These are phyloP conservation scores for Ichneumoninae sp. DNA, from an alignment of 2,888 invertebrate genomes.

Conservation along the genomic window DNA sequence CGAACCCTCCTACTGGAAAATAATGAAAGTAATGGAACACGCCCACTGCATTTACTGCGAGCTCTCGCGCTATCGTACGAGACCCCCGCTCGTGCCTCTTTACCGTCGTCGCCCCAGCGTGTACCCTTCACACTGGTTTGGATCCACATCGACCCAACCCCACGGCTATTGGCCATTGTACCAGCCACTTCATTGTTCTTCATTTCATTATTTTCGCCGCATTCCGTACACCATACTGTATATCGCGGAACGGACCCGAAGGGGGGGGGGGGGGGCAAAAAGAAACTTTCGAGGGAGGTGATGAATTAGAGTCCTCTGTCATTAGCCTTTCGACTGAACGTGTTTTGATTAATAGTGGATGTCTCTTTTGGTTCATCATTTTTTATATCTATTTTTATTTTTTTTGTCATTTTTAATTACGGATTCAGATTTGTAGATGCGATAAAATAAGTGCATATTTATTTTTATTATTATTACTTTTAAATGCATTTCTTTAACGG, in stretches of 20 bases:
- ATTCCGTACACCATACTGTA: slow-evolving; percentile 69
- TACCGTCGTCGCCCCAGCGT: slow-evolving; percentile 43
- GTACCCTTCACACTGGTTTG: slow-evolving; percentile 51
- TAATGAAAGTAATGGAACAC: slow-evolving; percentile 84
- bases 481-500: neutral
- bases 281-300: neutral
- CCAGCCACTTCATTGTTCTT: slow-evolving; percentile 81
- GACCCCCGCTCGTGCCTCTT: slow-evolving; percentile 60
- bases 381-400: neutral
- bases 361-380: neutral
- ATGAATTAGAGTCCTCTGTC: neutral
- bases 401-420: neutral
- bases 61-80: slow-evolving; percentile 63
- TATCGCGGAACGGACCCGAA: neutral
- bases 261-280: neutral
- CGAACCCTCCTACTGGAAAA: slow-evolving; percentile 80
- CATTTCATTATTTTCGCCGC: slow-evolving; percentile 81
- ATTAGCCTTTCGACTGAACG: neutral
- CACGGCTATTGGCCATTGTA: slow-evolving; percentile 78
- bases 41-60: slow-evolving; percentile 83
- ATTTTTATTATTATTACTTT: neutral
- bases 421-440: neutral
- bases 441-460: neutral
- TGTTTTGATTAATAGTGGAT: neutral
- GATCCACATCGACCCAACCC: slow-evolving; percentile 66